A percentile compares a stretch with the other conserved stretches of the same genome.
phyloP scores from a whole-genome alignment of 2,113 vertebrate genomes.

The Leucoraja erinaceus region DNA sequence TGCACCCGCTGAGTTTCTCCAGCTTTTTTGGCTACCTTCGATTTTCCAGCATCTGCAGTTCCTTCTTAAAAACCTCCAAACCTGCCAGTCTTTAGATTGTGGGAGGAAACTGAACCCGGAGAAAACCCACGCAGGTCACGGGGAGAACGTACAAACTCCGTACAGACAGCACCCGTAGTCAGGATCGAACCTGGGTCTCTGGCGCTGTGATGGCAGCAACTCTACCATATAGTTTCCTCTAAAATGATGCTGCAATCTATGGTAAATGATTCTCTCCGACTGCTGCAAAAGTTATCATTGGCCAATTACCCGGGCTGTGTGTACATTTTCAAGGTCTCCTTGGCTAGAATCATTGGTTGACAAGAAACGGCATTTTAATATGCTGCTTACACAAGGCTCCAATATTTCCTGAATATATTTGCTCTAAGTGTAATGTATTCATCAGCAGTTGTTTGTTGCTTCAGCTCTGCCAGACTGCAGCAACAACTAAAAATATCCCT shows the following conservation, averaged over 20 bases:
- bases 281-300: neutral
- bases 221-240: too few relatives aligned
- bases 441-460: neutral
- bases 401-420: neutral
- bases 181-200: too few relatives aligned
- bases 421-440: neutral
- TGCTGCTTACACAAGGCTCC: neutral
- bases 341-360: neutral
- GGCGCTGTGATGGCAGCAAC: too few relatives aligned
- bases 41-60: too few relatives aligned
- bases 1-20: too few relatives aligned
- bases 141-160: too few relatives aligned
- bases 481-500: conserved; percentile 17
- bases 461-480: neutral
- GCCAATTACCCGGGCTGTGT: neutral
- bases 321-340: conserved; percentile 5
- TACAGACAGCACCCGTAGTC: too few relatives aligned
- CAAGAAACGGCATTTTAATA: neutral
- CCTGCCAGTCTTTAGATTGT: too few relatives aligned
- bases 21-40: too few relatives aligned
- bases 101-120: too few relatives aligned
- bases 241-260: neutral
- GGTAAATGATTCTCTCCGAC: neutral
- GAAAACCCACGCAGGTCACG: too few relatives aligned
- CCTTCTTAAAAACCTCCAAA: too few relatives aligned